phyloP scores from a whole-genome alignment of 2,113 vertebrate genomes.

The Albula glossodonta region DNA sequence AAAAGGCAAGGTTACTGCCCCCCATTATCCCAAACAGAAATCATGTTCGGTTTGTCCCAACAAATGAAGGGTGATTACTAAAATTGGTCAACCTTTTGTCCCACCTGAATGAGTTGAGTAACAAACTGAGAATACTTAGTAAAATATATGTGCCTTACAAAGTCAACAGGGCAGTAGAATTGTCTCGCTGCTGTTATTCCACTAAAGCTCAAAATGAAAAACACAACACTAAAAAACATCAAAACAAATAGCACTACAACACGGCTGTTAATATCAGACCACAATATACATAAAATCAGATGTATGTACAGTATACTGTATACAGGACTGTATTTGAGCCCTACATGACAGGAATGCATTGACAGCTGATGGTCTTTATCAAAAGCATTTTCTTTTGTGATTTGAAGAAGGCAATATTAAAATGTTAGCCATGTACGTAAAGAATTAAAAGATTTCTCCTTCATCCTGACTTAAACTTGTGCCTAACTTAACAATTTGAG shows the following conservation, averaged over 20 bases:
- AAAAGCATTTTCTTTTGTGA: background rate
- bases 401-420: background rate
- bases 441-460: background rate
- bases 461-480: background rate
- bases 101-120: too few relatives aligned
- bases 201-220: background rate
- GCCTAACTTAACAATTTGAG: background rate
- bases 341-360: background rate
- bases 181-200: background rate
- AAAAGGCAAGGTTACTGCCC: background rate
- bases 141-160: background rate
- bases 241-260: background rate
- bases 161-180: background rate
- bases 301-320: background rate
- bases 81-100: background rate
- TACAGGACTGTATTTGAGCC: background rate
- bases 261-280: too few relatives aligned
- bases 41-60: background rate
- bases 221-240: background rate
- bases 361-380: background rate
- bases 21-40: background rate
- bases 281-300: too few relatives aligned
- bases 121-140: background rate
- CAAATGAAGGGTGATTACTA: background rate
- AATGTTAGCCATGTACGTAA: background rate